Evolutionary conservation across 2,113 vertebrate species (phyloP).

Genomic region (Cottus gobio): DNA sequence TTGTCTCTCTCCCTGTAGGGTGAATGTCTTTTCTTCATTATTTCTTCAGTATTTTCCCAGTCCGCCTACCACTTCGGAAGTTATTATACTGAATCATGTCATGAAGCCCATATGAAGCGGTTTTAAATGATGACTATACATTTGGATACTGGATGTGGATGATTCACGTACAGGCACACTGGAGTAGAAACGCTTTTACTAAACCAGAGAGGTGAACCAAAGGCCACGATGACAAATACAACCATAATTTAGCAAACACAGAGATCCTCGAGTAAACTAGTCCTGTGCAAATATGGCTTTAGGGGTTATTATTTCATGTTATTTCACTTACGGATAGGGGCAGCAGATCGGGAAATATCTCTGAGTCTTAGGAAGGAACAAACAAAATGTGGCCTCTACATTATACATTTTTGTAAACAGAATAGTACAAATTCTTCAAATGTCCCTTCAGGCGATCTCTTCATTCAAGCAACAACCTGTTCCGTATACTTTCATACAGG

Average conservation of each 20-base stretch:
- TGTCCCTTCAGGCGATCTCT: too few species aligned
- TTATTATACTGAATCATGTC: constrained; percentile 11
- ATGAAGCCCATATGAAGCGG: not conserved
- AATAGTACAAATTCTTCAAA: too few species aligned
- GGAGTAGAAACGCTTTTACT: not conserved
- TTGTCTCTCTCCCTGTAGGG: not conserved
- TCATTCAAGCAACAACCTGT: not conserved
- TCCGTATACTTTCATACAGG: not conserved
- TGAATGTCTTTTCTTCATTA: constrained; percentile 26
- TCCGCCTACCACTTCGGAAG: not conserved
- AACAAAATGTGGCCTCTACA: not conserved
- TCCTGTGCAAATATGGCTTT: too few species aligned
- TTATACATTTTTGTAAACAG: not conserved
- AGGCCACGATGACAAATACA: constrained; percentile 4
- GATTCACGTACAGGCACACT: not conserved
- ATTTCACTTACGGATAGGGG: too few species aligned
- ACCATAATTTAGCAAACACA: too few species aligned
- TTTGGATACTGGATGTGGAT: constrained; percentile 20
- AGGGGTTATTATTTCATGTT: too few species aligned
- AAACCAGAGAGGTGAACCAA: constrained; percentile 17
- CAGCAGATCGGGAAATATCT: not conserved
- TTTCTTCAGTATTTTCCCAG: constrained; percentile 24
- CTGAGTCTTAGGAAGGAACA: not conserved
- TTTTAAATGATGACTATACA: not conserved
- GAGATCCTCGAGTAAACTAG: too few species aligned